Percentiles rank a stretch among this genome's conserved stretches.
Conservation (phyloP, 2,888 invertebrate species). For the Leucophenga maculata region DNA sequence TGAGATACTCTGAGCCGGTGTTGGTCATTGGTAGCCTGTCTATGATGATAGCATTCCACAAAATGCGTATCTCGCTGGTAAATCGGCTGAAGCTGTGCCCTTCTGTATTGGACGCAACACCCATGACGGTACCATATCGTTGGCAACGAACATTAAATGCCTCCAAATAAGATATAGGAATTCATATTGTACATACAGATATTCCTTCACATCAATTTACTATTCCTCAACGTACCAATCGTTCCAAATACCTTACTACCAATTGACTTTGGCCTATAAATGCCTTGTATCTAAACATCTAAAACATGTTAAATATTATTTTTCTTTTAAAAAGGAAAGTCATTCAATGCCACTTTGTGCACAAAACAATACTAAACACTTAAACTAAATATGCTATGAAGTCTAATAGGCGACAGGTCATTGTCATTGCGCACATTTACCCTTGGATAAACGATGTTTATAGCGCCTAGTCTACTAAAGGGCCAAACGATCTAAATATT, state of each 20-base stretch:
- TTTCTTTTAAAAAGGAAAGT: too few species aligned
- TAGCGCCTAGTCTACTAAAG: constrained; percentile 1
- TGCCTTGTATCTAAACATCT: too few species aligned
- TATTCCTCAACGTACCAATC: too few species aligned
- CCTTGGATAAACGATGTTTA: constrained; percentile 4
- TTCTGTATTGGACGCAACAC: constrained; percentile 84
- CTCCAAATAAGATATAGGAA: too few species aligned
- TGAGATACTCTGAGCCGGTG: constrained; percentile 78
- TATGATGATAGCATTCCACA: constrained; percentile 79
- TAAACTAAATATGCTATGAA: too few species aligned
- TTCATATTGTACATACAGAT: too few species aligned
- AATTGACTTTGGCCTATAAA: too few species aligned
- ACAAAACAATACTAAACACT: too few species aligned
- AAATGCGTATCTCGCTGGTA: constrained; percentile 81
- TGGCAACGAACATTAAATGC: constrained; percentile 92
- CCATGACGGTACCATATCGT: constrained; percentile 85
- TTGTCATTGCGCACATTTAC: background rate
- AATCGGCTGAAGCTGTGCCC: constrained; percentile 84
- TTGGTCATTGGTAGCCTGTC: constrained; percentile 79
- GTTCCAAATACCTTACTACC: too few species aligned
- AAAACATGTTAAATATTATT: too few species aligned
- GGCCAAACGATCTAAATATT: background rate
- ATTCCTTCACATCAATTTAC: too few species aligned
- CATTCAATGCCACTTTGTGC: too few species aligned
- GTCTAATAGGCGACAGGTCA: background rate